Conservation (phyloP, 1,140 invertebrate species). For the Cydia splendana region DNA sequence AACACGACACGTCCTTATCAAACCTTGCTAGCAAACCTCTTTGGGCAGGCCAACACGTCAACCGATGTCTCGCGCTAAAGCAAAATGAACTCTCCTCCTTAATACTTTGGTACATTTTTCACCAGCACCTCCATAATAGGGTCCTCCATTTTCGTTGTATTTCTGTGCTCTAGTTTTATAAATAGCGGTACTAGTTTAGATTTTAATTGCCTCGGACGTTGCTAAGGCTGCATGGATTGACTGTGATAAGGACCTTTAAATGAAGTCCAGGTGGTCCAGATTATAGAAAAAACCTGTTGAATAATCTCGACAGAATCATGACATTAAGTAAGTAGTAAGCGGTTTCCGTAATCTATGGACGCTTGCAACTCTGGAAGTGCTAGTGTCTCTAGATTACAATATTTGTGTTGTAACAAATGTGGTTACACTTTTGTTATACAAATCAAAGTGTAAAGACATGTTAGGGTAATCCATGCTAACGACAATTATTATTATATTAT, state of each 20-base stretch:
- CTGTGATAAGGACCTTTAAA: neutral
- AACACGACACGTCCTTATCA: constrained; percentile 39
- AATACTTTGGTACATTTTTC: constrained; percentile 3
- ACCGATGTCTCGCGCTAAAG: neutral
- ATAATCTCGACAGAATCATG: too few species aligned
- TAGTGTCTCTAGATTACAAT: too few species aligned
- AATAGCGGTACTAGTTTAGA: constrained; percentile 32
- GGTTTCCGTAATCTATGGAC: too few species aligned
- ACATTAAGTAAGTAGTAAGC: too few species aligned
- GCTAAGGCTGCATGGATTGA: constrained; percentile 36
- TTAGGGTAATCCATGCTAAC: too few species aligned
- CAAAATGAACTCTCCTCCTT: constrained; percentile 21
- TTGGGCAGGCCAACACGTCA: constrained; percentile 36
- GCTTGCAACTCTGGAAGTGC: too few species aligned
- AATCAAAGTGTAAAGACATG: too few species aligned
- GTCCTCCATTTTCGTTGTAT: constrained; percentile 19
- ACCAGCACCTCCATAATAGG: neutral
- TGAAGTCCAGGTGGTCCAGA: too few species aligned
- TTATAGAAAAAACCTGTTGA: too few species aligned
- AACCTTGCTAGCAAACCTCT: constrained; percentile 36
- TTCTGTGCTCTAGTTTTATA: constrained; percentile 39
- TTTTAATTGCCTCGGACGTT: constrained; percentile 37
- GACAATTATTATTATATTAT: too few species aligned
- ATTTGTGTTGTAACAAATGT: too few species aligned
- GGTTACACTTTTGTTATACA: too few species aligned